Percentiles rank a stretch among this genome's conserved stretches.
These are phyloP conservation scores for Blastomussa wellsi DNA, from an alignment of 92 coral and sea anemone genomes.

Conservation along the genomic window DNA sequence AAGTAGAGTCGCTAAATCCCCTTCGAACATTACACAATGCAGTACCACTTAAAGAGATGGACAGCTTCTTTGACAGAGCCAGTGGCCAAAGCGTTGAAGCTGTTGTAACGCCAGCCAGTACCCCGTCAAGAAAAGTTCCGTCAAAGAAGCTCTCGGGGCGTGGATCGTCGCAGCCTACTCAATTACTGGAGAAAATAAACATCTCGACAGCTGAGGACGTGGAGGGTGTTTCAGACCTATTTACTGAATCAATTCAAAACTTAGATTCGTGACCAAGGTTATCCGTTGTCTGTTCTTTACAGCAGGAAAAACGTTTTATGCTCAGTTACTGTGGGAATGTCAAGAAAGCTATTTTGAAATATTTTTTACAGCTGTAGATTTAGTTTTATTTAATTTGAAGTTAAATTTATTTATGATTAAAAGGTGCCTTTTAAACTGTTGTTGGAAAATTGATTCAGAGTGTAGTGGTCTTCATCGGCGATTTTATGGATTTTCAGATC, in stretches of 20 bases:
- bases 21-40: constrained; percentile 77
- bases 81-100: constrained; percentile 48
- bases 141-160: constrained; percentile 49
- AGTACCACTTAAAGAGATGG: constrained; percentile 68
- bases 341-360: neutral
- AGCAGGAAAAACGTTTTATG: neutral
- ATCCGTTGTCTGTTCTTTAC: neutral
- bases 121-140: constrained; percentile 67
- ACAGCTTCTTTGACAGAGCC: constrained; percentile 54
- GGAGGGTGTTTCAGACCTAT: constrained; percentile 10
- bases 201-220: constrained; percentile 12
- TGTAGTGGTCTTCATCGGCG: no score
- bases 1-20: constrained; percentile 68
- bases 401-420: neutral
- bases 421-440: neutral
- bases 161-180: constrained; percentile 53
- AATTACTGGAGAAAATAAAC: constrained; percentile 39
- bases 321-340: neutral
- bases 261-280: constrained; percentile 8
- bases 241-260: constrained; percentile 6
- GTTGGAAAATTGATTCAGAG: neutral
- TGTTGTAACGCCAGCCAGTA: constrained; percentile 56
- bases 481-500: no score
- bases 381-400: neutral
- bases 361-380: neutral